These are phyloP conservation scores for Gasteruption jaculator DNA, from an alignment of 2,888 invertebrate genomes.

Conservation along the genomic window DNA sequence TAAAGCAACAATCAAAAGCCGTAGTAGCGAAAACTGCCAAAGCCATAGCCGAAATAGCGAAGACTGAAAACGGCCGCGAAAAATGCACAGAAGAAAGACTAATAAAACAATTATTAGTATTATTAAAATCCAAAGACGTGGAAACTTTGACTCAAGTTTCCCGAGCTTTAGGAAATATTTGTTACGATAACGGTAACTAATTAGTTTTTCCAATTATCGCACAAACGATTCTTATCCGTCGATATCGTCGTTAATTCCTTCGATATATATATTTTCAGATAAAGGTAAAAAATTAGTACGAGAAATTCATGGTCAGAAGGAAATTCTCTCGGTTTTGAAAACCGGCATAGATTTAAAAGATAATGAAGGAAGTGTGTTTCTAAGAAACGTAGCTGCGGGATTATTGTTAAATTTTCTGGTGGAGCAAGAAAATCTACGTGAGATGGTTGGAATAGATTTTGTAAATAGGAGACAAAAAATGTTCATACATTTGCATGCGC, in stretches of 20 bases:
- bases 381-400: constrained; percentile 68
- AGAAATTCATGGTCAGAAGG: constrained; percentile 54
- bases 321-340: constrained; percentile 37
- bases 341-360: constrained; percentile 29
- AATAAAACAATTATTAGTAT: constrained; percentile 58
- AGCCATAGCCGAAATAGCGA: constrained; percentile 77
- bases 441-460: too few relatives aligned
- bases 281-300: constrained; percentile 40
- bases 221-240: constrained; percentile 3
- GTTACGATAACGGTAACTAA: constrained; percentile 75
- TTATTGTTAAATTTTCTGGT: constrained; percentile 76
- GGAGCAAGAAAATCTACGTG: constrained; percentile 65
- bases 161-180: constrained; percentile 82
- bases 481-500: constrained; percentile 27
- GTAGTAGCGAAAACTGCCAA: constrained; percentile 57
- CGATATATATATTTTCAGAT: constrained; percentile 29
- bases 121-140: constrained; percentile 53
- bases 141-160: constrained; percentile 70
- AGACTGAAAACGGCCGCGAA: constrained; percentile 70
- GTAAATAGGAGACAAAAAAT: too few relatives aligned
- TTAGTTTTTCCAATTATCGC: constrained; percentile 2
- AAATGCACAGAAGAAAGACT: constrained; percentile 63
- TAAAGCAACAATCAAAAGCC: constrained; percentile 32
- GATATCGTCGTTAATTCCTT: constrained; percentile 1
- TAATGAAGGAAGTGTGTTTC: constrained; percentile 43